Evolutionary conservation across 2,888 invertebrate species (phyloP).

Genomic region (Abscondita cerata): DNA sequence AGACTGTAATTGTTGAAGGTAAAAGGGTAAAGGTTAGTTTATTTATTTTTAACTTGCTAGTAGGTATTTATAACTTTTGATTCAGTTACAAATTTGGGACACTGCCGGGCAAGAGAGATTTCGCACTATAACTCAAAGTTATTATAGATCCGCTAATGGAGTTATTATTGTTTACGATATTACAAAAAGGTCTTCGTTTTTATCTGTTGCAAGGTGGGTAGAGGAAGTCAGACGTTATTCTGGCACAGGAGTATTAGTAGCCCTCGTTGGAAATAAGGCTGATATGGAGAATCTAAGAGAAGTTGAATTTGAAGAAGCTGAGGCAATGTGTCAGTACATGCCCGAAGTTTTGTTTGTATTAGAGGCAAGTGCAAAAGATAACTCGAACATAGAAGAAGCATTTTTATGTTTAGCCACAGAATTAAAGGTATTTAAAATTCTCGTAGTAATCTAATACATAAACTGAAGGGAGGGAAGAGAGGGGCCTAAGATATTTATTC

Average conservation of each 20-base stretch:
- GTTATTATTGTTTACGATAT: constrained; percentile 98
- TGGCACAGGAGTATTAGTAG: constrained; percentile 87
- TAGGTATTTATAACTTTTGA: constrained; percentile 39
- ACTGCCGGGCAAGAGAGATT: constrained; percentile 97
- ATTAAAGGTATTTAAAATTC: too few species aligned
- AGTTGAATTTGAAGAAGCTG: constrained; percentile 86
- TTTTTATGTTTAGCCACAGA: constrained; percentile 87
- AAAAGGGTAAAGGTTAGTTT: constrained; percentile 88
- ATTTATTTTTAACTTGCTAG: too few species aligned
- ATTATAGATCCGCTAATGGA: constrained; percentile 96
- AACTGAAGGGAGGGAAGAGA: constrained; percentile 13
- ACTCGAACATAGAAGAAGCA: constrained; percentile 88
- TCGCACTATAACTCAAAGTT: constrained; percentile 95
- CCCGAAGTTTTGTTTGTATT: constrained; percentile 86
- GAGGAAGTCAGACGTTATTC: constrained; percentile 95
- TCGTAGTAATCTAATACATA: too few species aligned
- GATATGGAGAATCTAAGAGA: constrained; percentile 82
- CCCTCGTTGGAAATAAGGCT: constrained; percentile 92
- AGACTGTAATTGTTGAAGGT: constrained; percentile 91
- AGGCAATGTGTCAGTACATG: constrained; percentile 84
- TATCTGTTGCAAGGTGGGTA: constrained; percentile 93
- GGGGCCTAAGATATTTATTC: too few species aligned
- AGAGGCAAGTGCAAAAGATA: constrained; percentile 91
- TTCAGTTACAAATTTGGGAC: constrained; percentile 94
- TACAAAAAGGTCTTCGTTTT: constrained; percentile 89